Evolutionary conservation across 2,113 vertebrate species (phyloP).

Genomic region (Camarhynchus parvulus): DNA sequence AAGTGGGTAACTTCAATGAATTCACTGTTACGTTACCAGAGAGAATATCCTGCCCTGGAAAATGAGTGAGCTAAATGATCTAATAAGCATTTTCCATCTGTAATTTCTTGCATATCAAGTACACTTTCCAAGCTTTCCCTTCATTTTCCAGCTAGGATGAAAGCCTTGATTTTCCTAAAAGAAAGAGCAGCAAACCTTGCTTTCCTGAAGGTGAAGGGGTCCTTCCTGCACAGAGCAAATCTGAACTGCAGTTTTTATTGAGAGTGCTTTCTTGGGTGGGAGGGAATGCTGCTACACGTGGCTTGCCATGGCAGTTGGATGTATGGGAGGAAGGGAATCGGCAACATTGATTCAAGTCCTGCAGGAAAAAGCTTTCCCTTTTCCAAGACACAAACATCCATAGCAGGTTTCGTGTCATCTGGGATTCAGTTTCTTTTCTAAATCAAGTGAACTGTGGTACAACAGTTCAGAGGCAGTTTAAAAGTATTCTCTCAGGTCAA

Average conservation of each 20-base stretch:
- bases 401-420: not conserved
- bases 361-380: not conserved
- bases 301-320: not conserved
- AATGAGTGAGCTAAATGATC: not conserved
- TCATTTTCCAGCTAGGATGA: not conserved
- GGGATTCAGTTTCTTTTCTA: slow-evolving; percentile 16
- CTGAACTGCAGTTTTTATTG: not conserved
- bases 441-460: not conserved
- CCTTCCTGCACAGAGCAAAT: not conserved
- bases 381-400: not conserved
- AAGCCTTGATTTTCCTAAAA: not conserved
- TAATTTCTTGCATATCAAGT: slow-evolving; percentile 3
- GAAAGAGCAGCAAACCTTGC: not conserved
- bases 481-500: not conserved
- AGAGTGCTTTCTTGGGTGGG: not conserved
- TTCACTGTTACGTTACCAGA: not conserved
- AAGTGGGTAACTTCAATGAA: not conserved
- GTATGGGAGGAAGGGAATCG: not conserved
- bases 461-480: not conserved
- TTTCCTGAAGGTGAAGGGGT: not conserved
- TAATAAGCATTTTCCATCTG: slow-evolving; percentile 3
- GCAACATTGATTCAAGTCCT: not conserved
- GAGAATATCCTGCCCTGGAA: not conserved
- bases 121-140: not conserved
- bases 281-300: not conserved